Percentiles rank a stretch among this genome's conserved stretches.
Evolutionary conservation across 2,797 vertebrate genomes (phyloP).

Genomic region (Hozukius guyotensis): DNA sequence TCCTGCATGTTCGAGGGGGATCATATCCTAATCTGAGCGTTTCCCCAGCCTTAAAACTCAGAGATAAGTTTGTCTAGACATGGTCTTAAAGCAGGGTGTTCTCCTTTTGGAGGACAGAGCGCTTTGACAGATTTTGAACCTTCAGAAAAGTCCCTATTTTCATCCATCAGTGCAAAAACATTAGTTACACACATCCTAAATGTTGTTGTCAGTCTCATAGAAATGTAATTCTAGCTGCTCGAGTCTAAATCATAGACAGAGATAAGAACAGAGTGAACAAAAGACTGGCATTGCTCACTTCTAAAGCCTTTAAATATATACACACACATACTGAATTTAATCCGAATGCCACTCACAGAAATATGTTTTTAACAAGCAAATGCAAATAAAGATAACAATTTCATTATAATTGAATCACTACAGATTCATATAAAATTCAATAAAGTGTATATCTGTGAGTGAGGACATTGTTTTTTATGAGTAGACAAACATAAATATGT

Average conservation of each 20-base stretch:
- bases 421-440: background rate
- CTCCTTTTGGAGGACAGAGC: constrained; percentile 24
- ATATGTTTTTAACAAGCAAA: background rate
- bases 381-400: background rate
- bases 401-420: background rate
- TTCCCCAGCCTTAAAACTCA: constrained; percentile 62
- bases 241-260: background rate
- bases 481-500: background rate
- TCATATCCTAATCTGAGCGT: constrained; percentile 67
- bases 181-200: background rate
- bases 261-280: background rate
- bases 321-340: background rate
- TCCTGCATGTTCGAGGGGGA: constrained; percentile 46
- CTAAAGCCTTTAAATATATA: background rate
- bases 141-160: background rate
- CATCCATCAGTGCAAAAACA: background rate
- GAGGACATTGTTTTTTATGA: background rate
- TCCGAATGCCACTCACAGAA: background rate
- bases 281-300: background rate
- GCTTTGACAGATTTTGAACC: constrained; percentile 2
- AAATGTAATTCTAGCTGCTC: background rate
- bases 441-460: background rate
- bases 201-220: background rate
- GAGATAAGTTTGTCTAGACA: constrained; percentile 76
- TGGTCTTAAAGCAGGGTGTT: constrained; percentile 63